Evolutionary conservation across 2,888 invertebrate genomes (phyloP).

Genomic region (Hypolimnas misippus): DNA sequence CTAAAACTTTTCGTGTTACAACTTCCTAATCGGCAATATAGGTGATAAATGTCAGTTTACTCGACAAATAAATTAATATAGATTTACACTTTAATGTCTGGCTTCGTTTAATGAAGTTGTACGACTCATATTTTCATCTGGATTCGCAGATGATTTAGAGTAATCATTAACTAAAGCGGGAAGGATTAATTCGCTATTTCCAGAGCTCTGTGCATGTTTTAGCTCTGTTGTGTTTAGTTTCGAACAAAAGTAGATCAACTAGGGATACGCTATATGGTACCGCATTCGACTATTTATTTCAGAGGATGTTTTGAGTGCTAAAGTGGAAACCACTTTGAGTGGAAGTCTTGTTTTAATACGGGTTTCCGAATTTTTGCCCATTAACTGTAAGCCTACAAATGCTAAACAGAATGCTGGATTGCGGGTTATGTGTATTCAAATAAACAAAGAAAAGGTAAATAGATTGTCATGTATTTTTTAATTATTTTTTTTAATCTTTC

Average conservation of each 20-base stretch:
- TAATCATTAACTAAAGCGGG: constrained; percentile 19
- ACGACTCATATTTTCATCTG: constrained; percentile 19
- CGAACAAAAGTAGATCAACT: constrained; percentile 30
- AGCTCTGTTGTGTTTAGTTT: constrained; percentile 9
- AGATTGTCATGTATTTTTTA: too few species aligned
- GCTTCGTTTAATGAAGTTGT: constrained; percentile 21
- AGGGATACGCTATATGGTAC: constrained; percentile 11
- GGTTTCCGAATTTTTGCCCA: not conserved
- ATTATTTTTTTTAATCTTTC: too few species aligned
- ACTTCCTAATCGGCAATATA: constrained; percentile 27
- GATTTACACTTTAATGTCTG: constrained; percentile 7
- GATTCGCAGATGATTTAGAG: constrained; percentile 23
- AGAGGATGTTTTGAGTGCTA: not conserved
- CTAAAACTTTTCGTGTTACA: constrained; percentile 17
- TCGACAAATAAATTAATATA: constrained; percentile 22
- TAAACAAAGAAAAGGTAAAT: too few species aligned
- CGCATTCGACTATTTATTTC: constrained; percentile 9
- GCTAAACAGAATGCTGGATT: too few species aligned
- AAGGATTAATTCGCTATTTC: constrained; percentile 24
- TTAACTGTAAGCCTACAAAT: not conserved
- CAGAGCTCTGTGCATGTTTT: constrained; percentile 27
- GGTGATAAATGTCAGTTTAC: constrained; percentile 24
- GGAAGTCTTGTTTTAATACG: not conserved
- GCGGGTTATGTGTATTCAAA: too few species aligned
- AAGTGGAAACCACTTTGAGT: not conserved